Evolutionary conservation across 1,140 invertebrate species (phyloP).

Genomic region (Hypothenemus hampei): DNA sequence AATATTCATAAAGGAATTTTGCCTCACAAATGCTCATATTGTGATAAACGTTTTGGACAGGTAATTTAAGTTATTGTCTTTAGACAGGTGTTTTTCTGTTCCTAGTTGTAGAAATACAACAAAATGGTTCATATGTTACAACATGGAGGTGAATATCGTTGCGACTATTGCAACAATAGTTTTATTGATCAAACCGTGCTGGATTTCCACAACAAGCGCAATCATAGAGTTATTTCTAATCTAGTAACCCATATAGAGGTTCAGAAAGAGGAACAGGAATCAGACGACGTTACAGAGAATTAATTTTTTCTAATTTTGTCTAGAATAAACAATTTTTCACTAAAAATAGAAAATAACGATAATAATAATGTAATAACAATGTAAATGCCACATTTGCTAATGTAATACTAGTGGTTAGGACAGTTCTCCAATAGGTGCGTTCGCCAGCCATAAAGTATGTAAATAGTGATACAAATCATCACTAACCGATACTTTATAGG

Average conservation of each 20-base stretch:
- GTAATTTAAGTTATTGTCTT: background rate
- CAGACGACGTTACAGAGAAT: no score
- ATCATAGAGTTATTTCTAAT: conserved; percentile 1
- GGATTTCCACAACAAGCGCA: background rate
- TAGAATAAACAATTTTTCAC: no score
- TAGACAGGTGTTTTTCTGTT: no score
- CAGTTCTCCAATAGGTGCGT: conserved; percentile 95
- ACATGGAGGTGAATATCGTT: conserved; percentile 28
- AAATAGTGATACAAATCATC: conserved; percentile 91
- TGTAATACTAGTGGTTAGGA: conserved; percentile 52
- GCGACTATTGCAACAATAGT: conserved; percentile 27
- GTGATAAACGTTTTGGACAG: conserved; percentile 58
- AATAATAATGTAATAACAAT: no score
- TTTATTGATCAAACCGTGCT: conserved; percentile 30
- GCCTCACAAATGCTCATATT: conserved; percentile 65
- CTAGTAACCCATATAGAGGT: no score
- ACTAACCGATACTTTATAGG: conserved; percentile 97
- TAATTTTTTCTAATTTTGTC: no score
- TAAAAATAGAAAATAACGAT: no score
- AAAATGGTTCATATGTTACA: conserved; percentile 32
- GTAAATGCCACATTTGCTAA: no score
- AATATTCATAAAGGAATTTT: conserved; percentile 63
- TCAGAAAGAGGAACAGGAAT: no score
- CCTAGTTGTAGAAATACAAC: conserved; percentile 30
- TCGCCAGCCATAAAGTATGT: conserved; percentile 94